Base-by-base conservation (phyloP, 2,797 vertebrate genomes). In the Cyclura pinguis region DNA sequence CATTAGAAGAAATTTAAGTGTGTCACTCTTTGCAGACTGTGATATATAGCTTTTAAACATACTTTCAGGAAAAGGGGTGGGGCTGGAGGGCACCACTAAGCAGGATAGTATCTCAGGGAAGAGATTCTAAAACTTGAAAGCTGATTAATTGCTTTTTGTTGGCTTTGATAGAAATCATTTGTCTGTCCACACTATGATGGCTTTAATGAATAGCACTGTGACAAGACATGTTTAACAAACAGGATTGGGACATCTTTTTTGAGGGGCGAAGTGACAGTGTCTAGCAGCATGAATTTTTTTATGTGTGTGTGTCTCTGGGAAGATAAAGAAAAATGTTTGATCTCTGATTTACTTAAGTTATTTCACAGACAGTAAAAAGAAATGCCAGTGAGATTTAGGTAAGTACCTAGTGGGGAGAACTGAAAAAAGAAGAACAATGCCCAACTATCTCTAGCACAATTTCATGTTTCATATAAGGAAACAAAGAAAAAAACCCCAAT, bases 151-250 rank as follows among this genome's bases (percentile, higher is more conserved):
- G 47, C 76, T 93, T 96, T 93, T 57, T 90, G 76, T 93, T 84
- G 72, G n/a, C 90, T 93, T 96, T 95, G 86, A 93, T 84, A 85
- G 82, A 94, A 94, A 95, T 92, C 88, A 91, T 95, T 95, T 93
- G 88, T 95, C 86, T 89, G 52, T 82, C 84, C 93, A 32, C 42
- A 88, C n/a, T 38, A 92, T 52, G 29, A 38, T 82, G 7, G 9
- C 29, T 94, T 95, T 84, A 92, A 81, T 76, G 88, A 93, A 72
- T 91, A 93, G 87, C 73, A 83, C 1, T 73, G n/a, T 29, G 87
- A 90, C 57, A 52, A 80, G 81, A 93, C 81, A 83, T 91, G 89
- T 93, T 32, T 69, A 69, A 69, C 29, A 69, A 69, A 32, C 32
- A 69, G 29, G 0, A 32, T 32, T 69, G 29, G 29, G 67, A 69